Evolutionary conservation across 2,113 vertebrate species (phyloP), one percentile per base, ranked within the genome.

Genomic region (Atlantisia rogersi): DNA sequence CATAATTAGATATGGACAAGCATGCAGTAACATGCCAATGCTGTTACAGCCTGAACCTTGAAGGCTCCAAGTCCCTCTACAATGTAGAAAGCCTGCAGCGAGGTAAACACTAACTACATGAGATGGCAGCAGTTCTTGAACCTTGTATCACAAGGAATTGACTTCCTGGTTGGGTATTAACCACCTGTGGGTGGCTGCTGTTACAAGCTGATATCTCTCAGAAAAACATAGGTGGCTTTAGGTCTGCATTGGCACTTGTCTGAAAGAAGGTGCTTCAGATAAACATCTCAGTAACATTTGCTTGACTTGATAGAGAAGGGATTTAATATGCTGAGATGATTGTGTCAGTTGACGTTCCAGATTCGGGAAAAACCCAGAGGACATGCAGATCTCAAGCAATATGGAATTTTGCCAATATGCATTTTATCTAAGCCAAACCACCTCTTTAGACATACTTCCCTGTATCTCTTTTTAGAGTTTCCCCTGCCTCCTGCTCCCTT

Each of bases 311-410:
- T 21, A 37, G 32, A 28, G 79, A 65, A 70, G 42, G 31, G 28
- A 53, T 26, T 39, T 73, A 7, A 12, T 64, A 21, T 26, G 14
- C 24, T 7, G 55, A 53, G 37, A 12, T 7, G 37, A 32, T 8
- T 25, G 56, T 11, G 24, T 9, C 0, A 0, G 18, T 8, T 2
- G 4, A 2, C 14, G 35, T 42, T 59, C 20, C 25, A 39, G 14
- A 24, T 11, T 74, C 44, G 70, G 69, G 32, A 64, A 19, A 59
- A 52, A 6, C 32, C 16, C 56, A 35, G 59, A 44, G 44, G 55
- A 59, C 6, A 11, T 0, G 1, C 40, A 42, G 53, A 22, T 21
- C 21, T 28, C 37, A 3, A 1, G 9, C 20, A 42, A 11, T 7
- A 8, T 5, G 17, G 40, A 20, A n/a, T 26, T 16, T 16, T 74